These are phyloP conservation scores for Andrena minutula DNA, from an alignment of 2,888 invertebrate genomes.

Conservation along the genomic window DNA sequence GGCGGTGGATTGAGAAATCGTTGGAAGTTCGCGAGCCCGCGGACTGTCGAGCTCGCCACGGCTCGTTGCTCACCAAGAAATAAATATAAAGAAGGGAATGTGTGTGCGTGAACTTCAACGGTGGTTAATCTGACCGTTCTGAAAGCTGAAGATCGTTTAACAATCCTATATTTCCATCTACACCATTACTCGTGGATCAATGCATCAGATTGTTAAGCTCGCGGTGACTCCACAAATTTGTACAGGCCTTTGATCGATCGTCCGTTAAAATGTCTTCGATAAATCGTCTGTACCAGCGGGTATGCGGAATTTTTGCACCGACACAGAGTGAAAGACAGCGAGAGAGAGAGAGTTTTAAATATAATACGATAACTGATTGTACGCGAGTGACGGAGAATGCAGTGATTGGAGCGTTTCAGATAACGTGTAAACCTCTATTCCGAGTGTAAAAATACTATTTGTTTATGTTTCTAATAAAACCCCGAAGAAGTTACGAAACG, in stretches of 20 bases:
- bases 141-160: no score
- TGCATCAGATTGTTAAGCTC: no score
- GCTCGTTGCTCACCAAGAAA: slow-evolving; percentile 15
- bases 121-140: no score
- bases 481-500: slow-evolving; percentile 5
- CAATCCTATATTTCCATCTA: no score
- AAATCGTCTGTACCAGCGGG: slow-evolving; percentile 1
- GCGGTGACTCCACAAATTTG: slow-evolving; percentile 3
- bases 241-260: not conserved
- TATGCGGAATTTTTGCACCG: not conserved
- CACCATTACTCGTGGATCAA: no score
- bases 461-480: slow-evolving; percentile 74
- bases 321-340: not conserved
- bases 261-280: slow-evolving; percentile 20
- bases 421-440: slow-evolving; percentile 8
- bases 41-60: slow-evolving; percentile 9
- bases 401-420: not conserved
- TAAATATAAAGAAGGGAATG: not conserved
- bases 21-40: slow-evolving; percentile 30
- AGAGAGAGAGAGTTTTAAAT: slow-evolving; percentile 8
- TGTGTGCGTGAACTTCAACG: not conserved
- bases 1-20: slow-evolving; percentile 35
- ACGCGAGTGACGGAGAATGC: not conserved
- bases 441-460: slow-evolving; percentile 61
- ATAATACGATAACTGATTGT: slow-evolving; percentile 27